These are phyloP conservation scores for Crotophaga sulcirostris DNA, from an alignment of 2,113 vertebrate genomes.

Conservation along the genomic window DNA sequence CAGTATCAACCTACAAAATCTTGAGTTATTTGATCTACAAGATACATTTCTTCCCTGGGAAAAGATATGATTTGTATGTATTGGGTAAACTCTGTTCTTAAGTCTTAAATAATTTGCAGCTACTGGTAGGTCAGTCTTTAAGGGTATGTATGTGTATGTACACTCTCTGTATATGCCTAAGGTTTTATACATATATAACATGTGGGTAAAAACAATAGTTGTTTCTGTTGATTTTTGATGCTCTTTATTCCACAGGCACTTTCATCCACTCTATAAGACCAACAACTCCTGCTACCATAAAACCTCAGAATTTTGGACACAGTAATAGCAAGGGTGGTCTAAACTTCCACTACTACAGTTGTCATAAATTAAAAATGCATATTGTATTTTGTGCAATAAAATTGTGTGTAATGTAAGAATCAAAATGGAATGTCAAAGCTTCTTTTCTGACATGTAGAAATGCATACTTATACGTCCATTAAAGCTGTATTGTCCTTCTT, in stretches of 20 bases:
- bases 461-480: not conserved
- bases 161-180: too few species aligned
- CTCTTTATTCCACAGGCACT: not conserved
- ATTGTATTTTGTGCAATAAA: not conserved
- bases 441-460: not conserved
- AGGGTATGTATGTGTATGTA: not conserved
- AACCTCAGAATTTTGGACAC: not conserved
- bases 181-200: not conserved
- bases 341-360: not conserved
- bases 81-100: not conserved
- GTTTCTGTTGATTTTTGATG: not conserved
- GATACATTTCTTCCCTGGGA: not conserved
- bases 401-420: not conserved
- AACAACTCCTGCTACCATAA: not conserved
- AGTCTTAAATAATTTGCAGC: not conserved
- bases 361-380: not conserved
- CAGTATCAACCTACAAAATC: not conserved
- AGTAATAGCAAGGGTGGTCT: not conserved
- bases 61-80: not conserved
- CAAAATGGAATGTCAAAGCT: not conserved
- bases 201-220: not conserved
- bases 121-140: not conserved
- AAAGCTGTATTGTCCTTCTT: not conserved
- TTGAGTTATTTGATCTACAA: not conserved
- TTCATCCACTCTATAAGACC: not conserved